Percentiles rank a stretch among this genome's conserved stretches.
Conservation (phyloP, 2,888 invertebrate genomes). For the Agonopterix subpropinquella region DNA sequence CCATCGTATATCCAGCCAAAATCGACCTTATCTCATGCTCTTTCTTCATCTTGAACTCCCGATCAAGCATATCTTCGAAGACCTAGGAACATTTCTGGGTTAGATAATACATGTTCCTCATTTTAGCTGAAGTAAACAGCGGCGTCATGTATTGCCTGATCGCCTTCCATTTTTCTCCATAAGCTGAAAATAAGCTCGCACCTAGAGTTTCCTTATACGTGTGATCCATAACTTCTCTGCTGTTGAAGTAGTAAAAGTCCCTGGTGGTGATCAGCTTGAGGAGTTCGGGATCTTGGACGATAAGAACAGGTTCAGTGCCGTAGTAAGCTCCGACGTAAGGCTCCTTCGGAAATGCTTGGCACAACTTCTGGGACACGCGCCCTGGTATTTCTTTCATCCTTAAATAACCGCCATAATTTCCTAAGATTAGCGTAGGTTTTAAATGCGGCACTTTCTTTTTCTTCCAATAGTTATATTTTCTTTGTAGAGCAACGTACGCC, state of each 20-base stretch:
- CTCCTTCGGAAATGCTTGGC: constrained; percentile 20
- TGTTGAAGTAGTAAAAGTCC: constrained; percentile 28
- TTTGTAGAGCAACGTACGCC: not conserved
- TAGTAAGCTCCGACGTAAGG: constrained; percentile 27
- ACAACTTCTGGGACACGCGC: constrained; percentile 16
- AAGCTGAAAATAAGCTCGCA: constrained; percentile 33
- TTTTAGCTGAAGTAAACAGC: constrained; percentile 47
- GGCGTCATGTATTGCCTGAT: constrained; percentile 24
- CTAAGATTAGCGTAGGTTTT: not conserved
- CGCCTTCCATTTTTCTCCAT: constrained; percentile 52
- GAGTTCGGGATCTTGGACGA: constrained; percentile 33
- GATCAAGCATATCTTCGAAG: constrained; percentile 34
- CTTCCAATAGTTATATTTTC: constrained; percentile 2
- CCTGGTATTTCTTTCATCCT: constrained; percentile 9
- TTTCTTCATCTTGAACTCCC: constrained; percentile 13
- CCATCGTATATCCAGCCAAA: constrained; percentile 42
- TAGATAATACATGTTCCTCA: constrained; percentile 54
- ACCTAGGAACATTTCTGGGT: constrained; percentile 31
- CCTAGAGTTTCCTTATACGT: constrained; percentile 31
- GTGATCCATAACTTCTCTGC: constrained; percentile 29
- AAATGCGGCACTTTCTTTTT: not conserved
- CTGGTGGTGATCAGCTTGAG: constrained; percentile 26
- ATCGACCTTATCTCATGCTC: constrained; percentile 28
- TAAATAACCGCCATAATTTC: not conserved
- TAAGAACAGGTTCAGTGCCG: constrained; percentile 24